Conservation (phyloP, 2,797 vertebrate genomes). For the Psittacula derbiana region DNA sequence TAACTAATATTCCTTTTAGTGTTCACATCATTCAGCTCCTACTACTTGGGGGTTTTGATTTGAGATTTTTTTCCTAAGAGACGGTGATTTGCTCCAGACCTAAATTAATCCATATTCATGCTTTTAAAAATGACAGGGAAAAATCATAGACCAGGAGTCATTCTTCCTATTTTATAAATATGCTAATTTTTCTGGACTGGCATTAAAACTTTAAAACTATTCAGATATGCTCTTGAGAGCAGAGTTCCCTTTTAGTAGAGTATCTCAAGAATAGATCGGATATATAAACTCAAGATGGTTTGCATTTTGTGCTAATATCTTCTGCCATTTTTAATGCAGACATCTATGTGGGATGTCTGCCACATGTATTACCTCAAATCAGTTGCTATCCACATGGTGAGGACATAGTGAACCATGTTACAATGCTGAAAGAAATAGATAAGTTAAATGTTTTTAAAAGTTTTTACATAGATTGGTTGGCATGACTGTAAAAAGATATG, state of each 20-base stretch:
- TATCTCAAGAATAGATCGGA: background rate
- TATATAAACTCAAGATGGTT: constrained; percentile 48
- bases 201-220: background rate
- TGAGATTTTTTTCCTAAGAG: background rate
- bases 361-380: constrained; percentile 37
- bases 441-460: background rate
- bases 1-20: background rate
- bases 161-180: background rate
- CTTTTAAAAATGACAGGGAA: background rate
- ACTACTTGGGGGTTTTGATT: background rate
- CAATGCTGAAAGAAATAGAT: background rate
- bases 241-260: background rate
- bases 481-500: background rate
- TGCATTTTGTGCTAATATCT: constrained; percentile 42
- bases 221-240: background rate
- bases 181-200: background rate
- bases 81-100: background rate
- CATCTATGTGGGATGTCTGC: constrained; percentile 25
- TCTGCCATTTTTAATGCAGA: constrained; percentile 33
- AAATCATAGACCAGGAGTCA: background rate
- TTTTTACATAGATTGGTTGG: background rate
- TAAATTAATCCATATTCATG: background rate
- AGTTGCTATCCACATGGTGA: constrained; percentile 54
- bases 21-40: background rate
- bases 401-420: background rate